A percentile compares a stretch with the other conserved stretches of the same genome.
phyloP scores from a whole-genome alignment of 2,113 vertebrate genomes.

The Misgurnus mizolepis region DNA sequence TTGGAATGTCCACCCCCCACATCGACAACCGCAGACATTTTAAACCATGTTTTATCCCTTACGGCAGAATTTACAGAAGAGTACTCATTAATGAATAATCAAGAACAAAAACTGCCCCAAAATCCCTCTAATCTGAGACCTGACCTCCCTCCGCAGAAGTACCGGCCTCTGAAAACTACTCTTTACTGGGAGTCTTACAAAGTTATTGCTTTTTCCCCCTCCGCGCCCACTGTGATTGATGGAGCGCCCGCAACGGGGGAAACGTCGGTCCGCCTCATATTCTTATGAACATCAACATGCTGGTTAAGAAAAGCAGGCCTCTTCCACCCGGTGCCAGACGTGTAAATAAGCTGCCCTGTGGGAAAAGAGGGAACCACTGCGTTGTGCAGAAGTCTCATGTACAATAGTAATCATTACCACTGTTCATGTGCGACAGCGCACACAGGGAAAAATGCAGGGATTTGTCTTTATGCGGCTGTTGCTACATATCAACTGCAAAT shows the following conservation, averaged over 20 bases:
- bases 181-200: conserved; percentile 60
- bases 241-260: conserved; percentile 70
- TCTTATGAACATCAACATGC: conserved; percentile 73
- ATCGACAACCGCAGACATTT: conserved; percentile 39
- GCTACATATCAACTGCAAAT: conserved; percentile 49
- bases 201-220: conserved; percentile 66
- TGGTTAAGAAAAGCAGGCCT: conserved; percentile 71
- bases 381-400: conserved; percentile 53
- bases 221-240: conserved; percentile 66
- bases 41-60: conserved; percentile 33
- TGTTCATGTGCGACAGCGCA: conserved; percentile 40
- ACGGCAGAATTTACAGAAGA: conserved; percentile 21
- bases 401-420: conserved; percentile 52
- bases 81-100: conserved; percentile 32
- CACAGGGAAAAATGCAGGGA: conserved; percentile 46
- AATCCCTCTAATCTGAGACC: conserved; percentile 30
- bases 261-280: conserved; percentile 67
- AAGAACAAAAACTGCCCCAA: conserved; percentile 19
- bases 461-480: conserved; percentile 50
- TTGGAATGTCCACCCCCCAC: conserved; percentile 61
- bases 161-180: conserved; percentile 46
- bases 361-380: conserved; percentile 50
- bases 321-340: conserved; percentile 54
- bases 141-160: background rate
- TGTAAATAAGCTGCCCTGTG: conserved; percentile 60